Base-by-base conservation (phyloP, 2,888 invertebrate genomes). In the Rhamnusium bicolor region DNA sequence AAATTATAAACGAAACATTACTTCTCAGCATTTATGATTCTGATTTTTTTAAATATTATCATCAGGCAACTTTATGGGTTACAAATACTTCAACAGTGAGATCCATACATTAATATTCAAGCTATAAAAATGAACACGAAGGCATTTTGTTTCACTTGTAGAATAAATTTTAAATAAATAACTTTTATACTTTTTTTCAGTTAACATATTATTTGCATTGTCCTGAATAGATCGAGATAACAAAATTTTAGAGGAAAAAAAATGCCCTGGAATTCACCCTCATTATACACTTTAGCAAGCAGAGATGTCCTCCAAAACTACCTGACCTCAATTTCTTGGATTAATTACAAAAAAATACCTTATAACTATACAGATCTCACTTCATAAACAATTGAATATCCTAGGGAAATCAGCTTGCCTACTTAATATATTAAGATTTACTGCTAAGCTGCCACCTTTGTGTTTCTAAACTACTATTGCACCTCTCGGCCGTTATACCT, bases 401-500 rank as follows among this genome's bases (percentile, higher is more conserved):
- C 71, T 71, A 71, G 46, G 4, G 14, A 51, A 49, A 66, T 27
- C 10, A 29, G 16, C n/a, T 16, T 18, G 46, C 21, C 54, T 24
- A 32, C 32, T 32, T 21, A 53, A 18, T 46, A 24, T 27, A 47
- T 21, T 40, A 60, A 29, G 51, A 47, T 24, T 29, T 58, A 47
- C 65, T 40, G 49, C 56, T 69, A 3, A 92, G 90, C 79, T 89
- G 89, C 94, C 94, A 94, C 82, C 91, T 90, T 86, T 94, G 94
- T 67, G 92, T 91, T 65, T 91, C 90, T 60, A 91, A 88, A 56
- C 89, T 90, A 32, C 91, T 91, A 84, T 93, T 93, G 87, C 94
- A 94, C 80, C 91, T 90, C 85, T 93, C 93, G 7, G 92, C 93
- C 27, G 93, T 92, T 56, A 94, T 89, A 8, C 93, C 91, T 77